Conservation (phyloP, 2,888 invertebrate species). For the Calameuta pallipes region DNA sequence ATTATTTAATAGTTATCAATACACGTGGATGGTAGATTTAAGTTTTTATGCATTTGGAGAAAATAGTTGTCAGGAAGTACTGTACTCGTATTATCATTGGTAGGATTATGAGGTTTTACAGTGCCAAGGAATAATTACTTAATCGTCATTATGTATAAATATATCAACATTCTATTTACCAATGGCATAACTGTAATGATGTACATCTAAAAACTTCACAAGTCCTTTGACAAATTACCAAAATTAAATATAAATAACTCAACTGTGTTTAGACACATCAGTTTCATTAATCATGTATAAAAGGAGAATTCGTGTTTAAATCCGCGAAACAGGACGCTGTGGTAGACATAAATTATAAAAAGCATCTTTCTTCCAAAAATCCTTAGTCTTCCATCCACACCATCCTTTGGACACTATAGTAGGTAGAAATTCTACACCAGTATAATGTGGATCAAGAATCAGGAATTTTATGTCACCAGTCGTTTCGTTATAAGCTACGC, state of each 20-base stretch:
- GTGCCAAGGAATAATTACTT: not conserved
- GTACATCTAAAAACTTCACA: not conserved
- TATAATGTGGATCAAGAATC: conserved; percentile 99
- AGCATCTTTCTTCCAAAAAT: conserved; percentile 95
- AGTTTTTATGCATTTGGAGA: not conserved
- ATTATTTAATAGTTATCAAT: not conserved
- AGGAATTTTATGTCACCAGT: conserved; percentile 88
- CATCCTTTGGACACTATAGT: conserved; percentile 86
- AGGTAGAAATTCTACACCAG: conserved; percentile 85
- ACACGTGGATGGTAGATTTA: not conserved
- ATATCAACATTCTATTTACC: not conserved
- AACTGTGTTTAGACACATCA: not conserved
- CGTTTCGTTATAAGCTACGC: conserved; percentile 86
- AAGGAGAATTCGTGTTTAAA: conserved; percentile 5
- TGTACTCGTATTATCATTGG: not conserved
- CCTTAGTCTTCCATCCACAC: conserved; percentile 96
- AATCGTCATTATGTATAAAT: not conserved
- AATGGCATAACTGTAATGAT: not conserved
- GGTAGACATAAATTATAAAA: conserved; percentile 98
- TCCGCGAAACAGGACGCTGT: conserved; percentile 69
- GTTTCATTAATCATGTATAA: not conserved
- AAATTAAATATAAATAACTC: not conserved
- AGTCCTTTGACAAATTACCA: not conserved
- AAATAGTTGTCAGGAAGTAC: not conserved
- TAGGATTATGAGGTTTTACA: not conserved